Conservation (phyloP, 2,888 invertebrate genomes). For the Suillia variegata region DNA sequence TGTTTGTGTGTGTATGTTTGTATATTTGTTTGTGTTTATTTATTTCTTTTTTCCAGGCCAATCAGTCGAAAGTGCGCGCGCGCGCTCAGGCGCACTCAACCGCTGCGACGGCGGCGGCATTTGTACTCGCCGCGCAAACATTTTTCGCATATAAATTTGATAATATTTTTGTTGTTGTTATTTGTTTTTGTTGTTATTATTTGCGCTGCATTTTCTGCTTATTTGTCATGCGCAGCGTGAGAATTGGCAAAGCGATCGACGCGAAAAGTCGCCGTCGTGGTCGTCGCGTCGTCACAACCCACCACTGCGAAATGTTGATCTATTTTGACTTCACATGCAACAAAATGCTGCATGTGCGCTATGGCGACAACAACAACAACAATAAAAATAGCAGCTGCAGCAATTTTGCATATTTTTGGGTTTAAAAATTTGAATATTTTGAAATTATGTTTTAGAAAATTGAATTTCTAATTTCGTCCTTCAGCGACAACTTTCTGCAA, state of each 20-base stretch:
- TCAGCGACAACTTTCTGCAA: no score
- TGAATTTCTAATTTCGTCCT: no score
- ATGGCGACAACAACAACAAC: no score
- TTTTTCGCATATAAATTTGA: background rate
- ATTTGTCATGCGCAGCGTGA: conserved; percentile 11
- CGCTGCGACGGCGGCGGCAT: background rate
- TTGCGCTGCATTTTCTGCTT: conserved; percentile 1
- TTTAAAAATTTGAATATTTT: no score
- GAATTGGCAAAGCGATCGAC: conserved; percentile 4
- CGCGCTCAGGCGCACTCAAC: background rate
- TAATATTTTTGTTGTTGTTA: conserved; percentile 2
- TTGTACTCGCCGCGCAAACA: background rate
- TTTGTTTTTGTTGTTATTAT: conserved; percentile 8
- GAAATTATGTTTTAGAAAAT: no score
- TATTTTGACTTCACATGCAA: background rate
- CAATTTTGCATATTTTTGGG: no score
- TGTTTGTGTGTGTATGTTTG: no score
- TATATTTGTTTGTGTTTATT: no score
- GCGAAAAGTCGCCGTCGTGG: background rate
- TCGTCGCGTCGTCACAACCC: no score
- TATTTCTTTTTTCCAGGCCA: no score
- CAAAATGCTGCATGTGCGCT: background rate
- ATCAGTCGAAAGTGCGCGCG: no score
- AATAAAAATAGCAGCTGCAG: no score
- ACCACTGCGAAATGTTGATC: background rate